Conservation (phyloP, 2,888 invertebrate species). For the Eupithecia subumbrata region DNA sequence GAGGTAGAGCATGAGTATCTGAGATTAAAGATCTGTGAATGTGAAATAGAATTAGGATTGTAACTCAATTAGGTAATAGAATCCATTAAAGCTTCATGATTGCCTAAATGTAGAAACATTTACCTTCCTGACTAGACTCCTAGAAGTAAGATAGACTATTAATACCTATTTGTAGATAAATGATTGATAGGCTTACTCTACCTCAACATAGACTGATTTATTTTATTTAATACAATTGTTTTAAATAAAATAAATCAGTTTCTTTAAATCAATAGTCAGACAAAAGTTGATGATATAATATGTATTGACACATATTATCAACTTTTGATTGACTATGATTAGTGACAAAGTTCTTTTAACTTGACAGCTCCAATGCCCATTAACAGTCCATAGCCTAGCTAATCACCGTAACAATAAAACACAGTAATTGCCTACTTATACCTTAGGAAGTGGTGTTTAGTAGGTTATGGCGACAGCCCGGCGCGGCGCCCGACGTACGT, state of each 20-base stretch:
- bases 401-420: constrained; percentile 34
- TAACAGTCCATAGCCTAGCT: constrained; percentile 31
- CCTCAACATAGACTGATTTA: not conserved
- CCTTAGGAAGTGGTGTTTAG: constrained; percentile 47
- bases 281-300: too few species aligned
- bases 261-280: too few species aligned
- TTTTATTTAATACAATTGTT: not conserved
- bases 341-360: not conserved
- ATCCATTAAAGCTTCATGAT: too few species aligned
- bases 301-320: not conserved
- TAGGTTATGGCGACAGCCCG: constrained; percentile 53
- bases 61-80: too few species aligned
- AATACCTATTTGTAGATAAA: too few species aligned
- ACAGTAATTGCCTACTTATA: constrained; percentile 54
- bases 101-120: not conserved
- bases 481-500: constrained; percentile 59
- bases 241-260: too few species aligned
- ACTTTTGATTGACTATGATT: constrained; percentile 1
- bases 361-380: constrained; percentile 19
- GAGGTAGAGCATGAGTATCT: too few species aligned
- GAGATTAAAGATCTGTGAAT: not conserved
- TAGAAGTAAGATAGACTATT: not conserved
- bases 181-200: too few species aligned
- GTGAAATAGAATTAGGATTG: not conserved
- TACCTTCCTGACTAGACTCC: too few species aligned